Evolutionary conservation across 1,140 invertebrate genomes (phyloP).

Genomic region (Aphelinus certus): DNA sequence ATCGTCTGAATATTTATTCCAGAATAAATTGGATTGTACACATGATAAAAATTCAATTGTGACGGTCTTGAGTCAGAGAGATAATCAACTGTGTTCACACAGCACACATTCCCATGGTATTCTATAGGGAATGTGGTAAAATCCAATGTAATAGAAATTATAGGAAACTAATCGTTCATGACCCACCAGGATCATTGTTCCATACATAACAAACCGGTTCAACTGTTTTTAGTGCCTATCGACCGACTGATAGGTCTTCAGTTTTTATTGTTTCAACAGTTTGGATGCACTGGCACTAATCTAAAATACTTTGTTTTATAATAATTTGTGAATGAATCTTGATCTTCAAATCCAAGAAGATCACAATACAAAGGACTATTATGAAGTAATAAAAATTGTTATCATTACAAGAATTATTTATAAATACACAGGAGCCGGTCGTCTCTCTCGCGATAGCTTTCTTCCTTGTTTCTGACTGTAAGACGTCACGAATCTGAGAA

Average conservation of each 20-base stretch:
- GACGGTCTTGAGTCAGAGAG: conserved; percentile 14
- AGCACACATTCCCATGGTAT: conserved; percentile 46
- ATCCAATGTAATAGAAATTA: conserved; percentile 48
- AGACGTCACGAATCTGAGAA: conserved; percentile 7
- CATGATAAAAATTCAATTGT: conserved; percentile 41
- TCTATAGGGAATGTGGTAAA: conserved; percentile 60
- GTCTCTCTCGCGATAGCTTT: conserved; percentile 43
- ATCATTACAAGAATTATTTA: no score
- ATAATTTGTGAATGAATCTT: not conserved
- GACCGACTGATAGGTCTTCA: not conserved
- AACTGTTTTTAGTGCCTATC: not conserved
- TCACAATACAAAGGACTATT: no score
- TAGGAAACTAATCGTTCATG: conserved; percentile 42
- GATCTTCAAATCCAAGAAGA: not conserved
- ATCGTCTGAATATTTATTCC: conserved; percentile 42
- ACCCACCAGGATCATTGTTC: conserved; percentile 22
- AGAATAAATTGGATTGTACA: conserved; percentile 38
- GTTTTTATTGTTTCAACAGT: conserved; percentile 14
- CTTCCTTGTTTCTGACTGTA: not conserved
- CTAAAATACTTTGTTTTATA: conserved; percentile 23
- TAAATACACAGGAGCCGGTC: not conserved
- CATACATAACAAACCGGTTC: conserved; percentile 12
- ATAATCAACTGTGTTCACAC: conserved; percentile 21
- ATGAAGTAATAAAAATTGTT: no score
- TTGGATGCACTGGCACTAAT: conserved; percentile 2